Percentiles rank a stretch among this genome's conserved stretches.
Conservation (phyloP, 2,797 vertebrate genomes). For the Aratinga solstitialis region DNA sequence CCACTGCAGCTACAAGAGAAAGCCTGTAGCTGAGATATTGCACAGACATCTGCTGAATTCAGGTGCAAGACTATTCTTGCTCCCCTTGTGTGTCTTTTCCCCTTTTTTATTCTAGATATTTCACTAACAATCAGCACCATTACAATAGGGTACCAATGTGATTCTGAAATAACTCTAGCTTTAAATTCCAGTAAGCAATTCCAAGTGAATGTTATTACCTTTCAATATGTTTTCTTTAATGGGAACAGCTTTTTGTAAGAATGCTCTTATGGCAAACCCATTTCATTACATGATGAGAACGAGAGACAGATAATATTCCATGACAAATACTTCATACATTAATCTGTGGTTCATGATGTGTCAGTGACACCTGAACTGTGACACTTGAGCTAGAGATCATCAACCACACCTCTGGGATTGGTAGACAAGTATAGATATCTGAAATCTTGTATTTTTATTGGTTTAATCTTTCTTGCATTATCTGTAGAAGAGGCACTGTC, state of each 20-base stretch:
- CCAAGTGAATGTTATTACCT: background rate
- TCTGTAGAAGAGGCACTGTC: background rate
- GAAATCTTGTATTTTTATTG: background rate
- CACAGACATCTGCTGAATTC: background rate
- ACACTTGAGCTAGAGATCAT: background rate
- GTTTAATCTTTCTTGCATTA: background rate
- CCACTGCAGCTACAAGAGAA: background rate
- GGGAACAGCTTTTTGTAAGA: background rate
- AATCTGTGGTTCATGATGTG: background rate
- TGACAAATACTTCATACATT: background rate
- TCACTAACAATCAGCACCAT: background rate
- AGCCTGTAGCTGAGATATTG: background rate
- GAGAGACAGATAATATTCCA: background rate
- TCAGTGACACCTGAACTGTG: background rate
- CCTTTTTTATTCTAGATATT: background rate
- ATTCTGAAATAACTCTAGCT: background rate
- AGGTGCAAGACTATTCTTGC: background rate
- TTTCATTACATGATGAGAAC: background rate
- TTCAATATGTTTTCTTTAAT: background rate
- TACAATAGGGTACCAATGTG: background rate
- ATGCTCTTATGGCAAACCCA: background rate
- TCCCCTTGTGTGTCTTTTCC: background rate
- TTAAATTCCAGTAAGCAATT: background rate
- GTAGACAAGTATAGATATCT: background rate
- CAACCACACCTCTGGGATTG: background rate